Base-by-base conservation (phyloP, 2,888 invertebrate species). In the Syrphus vitripennis region DNA sequence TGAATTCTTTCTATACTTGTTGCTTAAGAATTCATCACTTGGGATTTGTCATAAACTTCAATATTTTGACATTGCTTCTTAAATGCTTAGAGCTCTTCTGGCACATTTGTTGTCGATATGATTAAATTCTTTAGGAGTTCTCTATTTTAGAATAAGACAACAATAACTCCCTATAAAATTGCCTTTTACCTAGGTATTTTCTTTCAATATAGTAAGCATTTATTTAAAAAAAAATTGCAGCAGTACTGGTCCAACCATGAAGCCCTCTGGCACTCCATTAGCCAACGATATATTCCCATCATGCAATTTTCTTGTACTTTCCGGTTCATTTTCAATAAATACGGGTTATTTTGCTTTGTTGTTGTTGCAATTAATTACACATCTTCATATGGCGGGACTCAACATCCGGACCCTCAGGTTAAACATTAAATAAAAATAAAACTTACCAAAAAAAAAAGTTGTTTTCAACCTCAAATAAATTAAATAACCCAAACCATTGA, bases 401-500 rank as follows among this genome's bases (percentile, higher is more conserved):
- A 75, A 83, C 79, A 79, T 83, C 79, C 83, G 79, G 74, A 83
- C 79, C 83, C 79, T 70, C 63, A 31, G 42, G 83, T 16, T 45
- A 79, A 75, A 70, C 63, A 83, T 83, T 83, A 83, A 83, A 83
- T 75, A 80, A 65, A 80, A 80, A 80, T 83, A 83, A 83, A 83
- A 79, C 50, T 78, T 70, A 42, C 21, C 53, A 82, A 78, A 40
- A 65, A 29, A 65, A 21, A 19, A 31, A 12, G 16, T 19, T 48
- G 21, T 55, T 72, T 53, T 31, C 48, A 53, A 61, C 72, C 81
- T 81, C 70, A 34, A 19, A 57, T 70, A 79, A 83, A 83, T 83
- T 83, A 75, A 83, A 83, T 83, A 75, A 65, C 83, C 79, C 55
- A 70, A 50, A 12, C 40, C 75, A 45, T 50, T 67, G 67, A 48